Evolutionary conservation across 53 echinoderm and acorn worm genomes (phyloP).

Genomic region (Zoroaster sp.): DNA sequence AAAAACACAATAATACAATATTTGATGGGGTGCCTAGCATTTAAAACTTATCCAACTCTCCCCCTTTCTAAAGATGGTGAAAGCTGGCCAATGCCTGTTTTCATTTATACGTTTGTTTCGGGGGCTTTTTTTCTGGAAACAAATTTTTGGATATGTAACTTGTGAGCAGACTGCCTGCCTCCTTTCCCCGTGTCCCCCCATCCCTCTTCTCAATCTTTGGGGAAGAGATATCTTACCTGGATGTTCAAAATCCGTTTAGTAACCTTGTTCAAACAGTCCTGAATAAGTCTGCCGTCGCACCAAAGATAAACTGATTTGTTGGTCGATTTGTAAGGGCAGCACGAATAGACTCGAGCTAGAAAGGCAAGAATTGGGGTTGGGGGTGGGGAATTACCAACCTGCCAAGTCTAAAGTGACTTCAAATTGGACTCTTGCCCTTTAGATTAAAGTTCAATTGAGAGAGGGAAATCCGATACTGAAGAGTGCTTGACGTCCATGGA

Average conservation of each 20-base stretch:
- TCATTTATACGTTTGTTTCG: too few species aligned
- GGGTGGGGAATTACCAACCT: neutral
- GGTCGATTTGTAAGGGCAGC: neutral
- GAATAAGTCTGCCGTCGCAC: neutral
- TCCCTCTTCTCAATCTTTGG: neutral
- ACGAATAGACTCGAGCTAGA: neutral
- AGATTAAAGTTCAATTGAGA: neutral
- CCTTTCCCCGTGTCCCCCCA: neutral
- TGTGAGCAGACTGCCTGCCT: neutral
- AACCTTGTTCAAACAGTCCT: neutral
- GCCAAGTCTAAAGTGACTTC: neutral
- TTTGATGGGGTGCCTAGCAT: too few species aligned
- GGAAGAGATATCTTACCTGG: neutral
- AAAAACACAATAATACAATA: too few species aligned
- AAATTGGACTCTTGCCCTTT: neutral
- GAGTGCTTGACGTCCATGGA: neutral
- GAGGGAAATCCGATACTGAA: neutral
- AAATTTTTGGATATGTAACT: too few species aligned
- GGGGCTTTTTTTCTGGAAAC: too few species aligned
- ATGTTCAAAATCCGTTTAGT: neutral
- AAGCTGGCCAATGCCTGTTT: too few species aligned
- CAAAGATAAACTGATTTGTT: neutral
- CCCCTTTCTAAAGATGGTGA: too few species aligned
- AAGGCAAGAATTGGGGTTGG: neutral
- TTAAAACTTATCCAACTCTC: too few species aligned